Conservation (phyloP, 2,113 vertebrate genomes). For the Diadophis punctatus region DNA sequence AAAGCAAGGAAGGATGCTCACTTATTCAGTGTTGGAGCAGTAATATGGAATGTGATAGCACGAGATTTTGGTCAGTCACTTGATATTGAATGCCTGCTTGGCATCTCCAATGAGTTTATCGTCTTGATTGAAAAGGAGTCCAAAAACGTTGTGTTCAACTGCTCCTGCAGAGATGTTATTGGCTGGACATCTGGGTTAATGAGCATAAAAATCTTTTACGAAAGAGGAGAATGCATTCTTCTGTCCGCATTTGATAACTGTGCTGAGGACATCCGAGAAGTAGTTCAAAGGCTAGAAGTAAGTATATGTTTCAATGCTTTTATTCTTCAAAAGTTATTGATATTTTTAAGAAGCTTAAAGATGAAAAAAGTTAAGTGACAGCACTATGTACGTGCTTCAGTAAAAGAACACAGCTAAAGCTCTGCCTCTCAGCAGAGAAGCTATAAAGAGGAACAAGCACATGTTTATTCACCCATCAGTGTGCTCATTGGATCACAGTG, state of each 20-base stretch:
- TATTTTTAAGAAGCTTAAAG: neutral
- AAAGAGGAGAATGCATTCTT: slow-evolving; percentile 92
- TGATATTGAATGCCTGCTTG: slow-evolving; percentile 89
- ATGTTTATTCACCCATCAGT: neutral
- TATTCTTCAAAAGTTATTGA: neutral
- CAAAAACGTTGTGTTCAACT: slow-evolving; percentile 96
- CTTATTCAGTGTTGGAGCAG: slow-evolving; percentile 84
- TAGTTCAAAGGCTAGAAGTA: slow-evolving; percentile 93
- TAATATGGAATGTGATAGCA: slow-evolving; percentile 89
- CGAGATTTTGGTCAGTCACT: slow-evolving; percentile 88
- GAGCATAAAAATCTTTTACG: slow-evolving; percentile 94
- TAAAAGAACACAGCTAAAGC: neutral
- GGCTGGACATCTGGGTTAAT: slow-evolving; percentile 94
- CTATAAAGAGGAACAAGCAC: neutral
- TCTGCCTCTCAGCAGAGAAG: neutral
- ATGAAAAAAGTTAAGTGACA: neutral
- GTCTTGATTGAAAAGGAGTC: slow-evolving; percentile 92
- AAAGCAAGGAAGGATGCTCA: slow-evolving; percentile 90
- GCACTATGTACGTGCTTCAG: neutral
- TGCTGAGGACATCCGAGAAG: slow-evolving; percentile 86
- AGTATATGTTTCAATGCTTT: slow-evolving; percentile 39
- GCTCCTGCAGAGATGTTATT: slow-evolving; percentile 95
- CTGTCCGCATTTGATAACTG: slow-evolving; percentile 84
- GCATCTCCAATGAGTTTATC: slow-evolving; percentile 94
- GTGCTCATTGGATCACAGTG: neutral